Base-by-base conservation (phyloP, 2,113 vertebrate genomes). In the Setophaga kirtlandii region DNA sequence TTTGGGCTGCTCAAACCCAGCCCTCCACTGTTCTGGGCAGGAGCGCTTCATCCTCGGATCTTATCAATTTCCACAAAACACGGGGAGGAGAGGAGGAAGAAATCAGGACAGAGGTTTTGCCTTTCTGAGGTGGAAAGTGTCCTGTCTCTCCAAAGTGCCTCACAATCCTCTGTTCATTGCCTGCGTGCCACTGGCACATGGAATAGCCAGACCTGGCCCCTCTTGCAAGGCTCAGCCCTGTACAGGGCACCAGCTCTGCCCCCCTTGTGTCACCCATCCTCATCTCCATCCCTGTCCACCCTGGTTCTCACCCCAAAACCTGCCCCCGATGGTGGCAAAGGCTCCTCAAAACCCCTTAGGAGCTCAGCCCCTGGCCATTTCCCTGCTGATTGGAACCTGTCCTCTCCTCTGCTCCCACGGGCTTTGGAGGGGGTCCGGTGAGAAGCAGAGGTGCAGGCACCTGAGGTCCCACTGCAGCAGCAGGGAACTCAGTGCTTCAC, bases 181-280 rank as follows among this genome's bases (percentile, higher is more conserved):
- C 55, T 37, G 15, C 0, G 0, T 14, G n/a, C 64, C 1, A 2
- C 31, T 86, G 5, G 5, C 22, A 46, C 1, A 0, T 0, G 2
- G 52, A 49, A 46, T 20, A 73, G 24, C 37, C 17, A 6, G 46
- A 46, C 25, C 50, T 33, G 30, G 30, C 16, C 33, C 11, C 30
- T 64, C 35, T 85, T 47, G 27, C 0, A 2, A 73, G 22, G 53
- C 53, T 79, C 6, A 4, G 44, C 28, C 53, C 33, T 17, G 18
- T 8, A 30, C 46, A 35, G 60, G 33, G 24, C 8, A 23, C 14
- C 31, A 2, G 5, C 71, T 76, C 35, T 83, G n/a, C 11, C 42
- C 12, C 0, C 0, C 18, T 35, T 2, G 1, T 52, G 49, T 28
- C 20, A 75, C 49, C 28, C 28, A 44, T 55, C 53, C 33, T 71